Base-by-base conservation (phyloP, 2,888 invertebrate species). In the Nycteola revayana region DNA sequence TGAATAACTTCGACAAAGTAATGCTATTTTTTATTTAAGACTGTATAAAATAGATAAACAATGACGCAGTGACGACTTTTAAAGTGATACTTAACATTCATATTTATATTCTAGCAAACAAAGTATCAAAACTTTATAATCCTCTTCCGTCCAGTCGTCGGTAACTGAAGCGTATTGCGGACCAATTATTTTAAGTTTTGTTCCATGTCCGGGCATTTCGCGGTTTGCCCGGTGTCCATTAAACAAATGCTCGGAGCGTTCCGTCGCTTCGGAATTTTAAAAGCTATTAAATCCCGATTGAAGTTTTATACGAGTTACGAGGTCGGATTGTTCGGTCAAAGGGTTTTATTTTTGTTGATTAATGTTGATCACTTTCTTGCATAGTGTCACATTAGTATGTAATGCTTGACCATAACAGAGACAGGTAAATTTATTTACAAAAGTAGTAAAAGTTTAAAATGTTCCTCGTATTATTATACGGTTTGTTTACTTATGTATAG, bases 181-280 rank as follows among this genome's bases (percentile, higher is more conserved):
- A 77, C 74, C 86, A 88, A 88, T 88, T 86, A 88, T 86, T 88
- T 86, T 84, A 86, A 87, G 87, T 88, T 88, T 87, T 70, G 83
- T 86, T 85, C 74, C 84, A 77, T 86, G 87, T 87, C 74, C 75
- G 75, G 71, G 61, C 75, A 72, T 75, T 80, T 73, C 76, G 85
- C 80, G 84, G 84, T 81, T 76, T 68, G 68, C 60, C 70, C 72
- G 66, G 42, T 72, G 74, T 74, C 80, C 79, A 78, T 82, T 83
- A 79, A 75, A 67, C 75, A 74, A 75, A 74, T 69, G 68, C 75
- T 60, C 54, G 56, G 59, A 63, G 66, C 62, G 60, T 60, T 64
- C 60, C 62, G 55, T 55, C 55, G 51, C 41, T 40, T 25, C 33
- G 66, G 64, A 65, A 67, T 71, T 74, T 74, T 75, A 73, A 78